phyloP scores from a whole-genome alignment of 2,113 vertebrate genomes.

The Chitala chitala region DNA sequence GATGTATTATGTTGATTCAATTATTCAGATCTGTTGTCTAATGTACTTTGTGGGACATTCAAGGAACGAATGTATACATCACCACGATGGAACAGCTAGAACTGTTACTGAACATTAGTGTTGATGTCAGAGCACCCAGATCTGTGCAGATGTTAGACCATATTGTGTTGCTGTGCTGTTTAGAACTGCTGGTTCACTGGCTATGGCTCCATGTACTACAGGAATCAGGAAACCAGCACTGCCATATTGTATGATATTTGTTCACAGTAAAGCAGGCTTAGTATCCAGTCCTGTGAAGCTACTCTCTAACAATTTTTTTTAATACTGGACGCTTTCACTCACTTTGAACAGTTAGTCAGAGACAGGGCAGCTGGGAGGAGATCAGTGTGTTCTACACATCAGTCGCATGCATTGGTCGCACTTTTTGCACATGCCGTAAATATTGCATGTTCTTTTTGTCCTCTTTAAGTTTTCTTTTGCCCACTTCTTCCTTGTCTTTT shows the following conservation, averaged over 20 bases:
- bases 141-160: not conserved
- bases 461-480: not conserved
- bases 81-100: too few relatives aligned
- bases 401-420: not conserved
- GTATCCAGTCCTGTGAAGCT: not conserved
- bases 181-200: too few relatives aligned
- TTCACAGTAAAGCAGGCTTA: not conserved
- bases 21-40: not conserved
- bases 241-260: not conserved
- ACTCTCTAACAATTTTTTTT: not conserved
- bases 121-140: not conserved
- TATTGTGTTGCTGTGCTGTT: too few relatives aligned
- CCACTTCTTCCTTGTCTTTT: not conserved
- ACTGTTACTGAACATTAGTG: slow-evolving; percentile 4
- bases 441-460: not conserved
- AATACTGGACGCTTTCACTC: too few relatives aligned
- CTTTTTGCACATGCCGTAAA: not conserved
- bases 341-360: not conserved
- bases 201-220: too few relatives aligned
- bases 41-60: not conserved
- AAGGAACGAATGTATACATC: not conserved
- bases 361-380: too few relatives aligned
- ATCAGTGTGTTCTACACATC: slow-evolving; percentile 9
- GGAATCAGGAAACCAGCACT: not conserved
- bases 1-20: not conserved